Evolutionary conservation across 1,140 invertebrate species (phyloP).

Genomic region (Bombus vancouverensis): DNA sequence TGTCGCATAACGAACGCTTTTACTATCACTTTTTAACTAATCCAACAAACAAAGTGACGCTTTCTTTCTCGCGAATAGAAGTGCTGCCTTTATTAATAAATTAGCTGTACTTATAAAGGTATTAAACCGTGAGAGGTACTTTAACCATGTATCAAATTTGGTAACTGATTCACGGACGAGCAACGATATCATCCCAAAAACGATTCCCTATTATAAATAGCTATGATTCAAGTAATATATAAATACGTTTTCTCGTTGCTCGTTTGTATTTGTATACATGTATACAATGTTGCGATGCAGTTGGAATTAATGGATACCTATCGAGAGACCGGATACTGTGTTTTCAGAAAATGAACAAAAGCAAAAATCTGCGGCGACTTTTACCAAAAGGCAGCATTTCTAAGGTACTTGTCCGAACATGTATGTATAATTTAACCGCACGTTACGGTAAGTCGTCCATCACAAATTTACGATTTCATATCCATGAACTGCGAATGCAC

Average conservation of each 20-base stretch:
- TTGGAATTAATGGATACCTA: constrained; percentile 72
- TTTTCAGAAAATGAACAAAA: constrained; percentile 90
- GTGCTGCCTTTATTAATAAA: constrained; percentile 77
- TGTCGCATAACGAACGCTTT: constrained; percentile 45
- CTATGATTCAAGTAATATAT: constrained; percentile 23
- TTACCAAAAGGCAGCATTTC: constrained; percentile 87
- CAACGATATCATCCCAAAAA: constrained; percentile 34
- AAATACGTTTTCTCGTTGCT: constrained; percentile 33
- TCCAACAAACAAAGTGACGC: constrained; percentile 41
- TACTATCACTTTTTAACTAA: not conserved
- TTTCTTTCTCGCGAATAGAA: constrained; percentile 71
- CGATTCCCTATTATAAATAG: constrained; percentile 33
- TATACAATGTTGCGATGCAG: constrained; percentile 34
- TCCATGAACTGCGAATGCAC: not conserved
- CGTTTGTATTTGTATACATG: constrained; percentile 47
- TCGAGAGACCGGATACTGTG: constrained; percentile 80
- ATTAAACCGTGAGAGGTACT: not conserved
- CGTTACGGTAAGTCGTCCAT: constrained; percentile 48
- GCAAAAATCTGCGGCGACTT: constrained; percentile 86
- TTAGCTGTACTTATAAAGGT: constrained; percentile 34
- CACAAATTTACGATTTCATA: not conserved
- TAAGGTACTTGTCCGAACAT: constrained; percentile 84
- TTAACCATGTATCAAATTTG: constrained; percentile 35
- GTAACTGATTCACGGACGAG: constrained; percentile 42
- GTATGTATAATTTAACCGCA: constrained; percentile 30